phyloP scores from a whole-genome alignment of 2,797 vertebrate genomes.

The Phrynocephalus forsythii region DNA sequence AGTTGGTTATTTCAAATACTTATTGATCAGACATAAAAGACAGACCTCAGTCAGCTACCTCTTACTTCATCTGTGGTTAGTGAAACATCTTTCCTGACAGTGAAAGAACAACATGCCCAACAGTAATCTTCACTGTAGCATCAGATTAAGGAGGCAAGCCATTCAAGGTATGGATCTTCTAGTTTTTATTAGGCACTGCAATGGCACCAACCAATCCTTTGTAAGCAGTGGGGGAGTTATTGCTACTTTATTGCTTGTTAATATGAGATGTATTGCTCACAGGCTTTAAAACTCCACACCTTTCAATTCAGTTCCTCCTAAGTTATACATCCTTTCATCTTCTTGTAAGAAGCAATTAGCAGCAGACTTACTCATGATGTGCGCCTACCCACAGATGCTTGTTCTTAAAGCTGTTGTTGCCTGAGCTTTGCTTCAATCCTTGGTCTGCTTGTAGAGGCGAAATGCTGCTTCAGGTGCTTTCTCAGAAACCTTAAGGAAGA shows the following conservation, averaged over 20 bases:
- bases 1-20: neutral
- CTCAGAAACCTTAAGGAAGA: constrained; percentile 9
- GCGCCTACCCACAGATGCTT: neutral
- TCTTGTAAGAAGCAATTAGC: neutral
- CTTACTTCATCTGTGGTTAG: neutral
- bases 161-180: neutral
- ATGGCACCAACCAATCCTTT: neutral
- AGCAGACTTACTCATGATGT: neutral
- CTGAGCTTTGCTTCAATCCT: neutral
- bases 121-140: neutral
- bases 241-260: neutral
- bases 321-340: neutral
- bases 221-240: neutral
- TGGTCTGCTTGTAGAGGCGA: neutral
- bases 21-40: neutral
- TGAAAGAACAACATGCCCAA: neutral
- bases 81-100: neutral
- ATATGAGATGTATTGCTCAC: neutral
- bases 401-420: neutral
- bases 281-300: neutral
- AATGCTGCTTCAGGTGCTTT: constrained; percentile 23
- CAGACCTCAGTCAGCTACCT: neutral
- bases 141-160: neutral
- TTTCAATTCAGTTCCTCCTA: neutral
- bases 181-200: neutral